Evolutionary conservation across 92 coral and sea anemone species (phyloP).

Genomic region (Bergia puertoricense): DNA sequence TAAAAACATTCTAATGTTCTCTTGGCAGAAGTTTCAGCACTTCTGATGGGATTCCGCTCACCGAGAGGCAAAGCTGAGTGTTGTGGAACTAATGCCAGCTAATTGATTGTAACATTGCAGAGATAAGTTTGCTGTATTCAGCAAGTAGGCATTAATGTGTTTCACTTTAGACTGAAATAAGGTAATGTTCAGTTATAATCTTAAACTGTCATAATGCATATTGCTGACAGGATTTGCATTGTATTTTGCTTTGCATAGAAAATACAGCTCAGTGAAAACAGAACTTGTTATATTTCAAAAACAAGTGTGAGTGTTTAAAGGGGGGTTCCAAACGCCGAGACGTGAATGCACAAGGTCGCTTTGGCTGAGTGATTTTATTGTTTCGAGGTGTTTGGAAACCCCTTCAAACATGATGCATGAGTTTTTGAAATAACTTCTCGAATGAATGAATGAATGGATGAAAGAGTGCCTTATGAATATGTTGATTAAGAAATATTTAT

Average conservation of each 20-base stretch:
- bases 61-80: conserved; percentile 38
- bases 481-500: too few relatives aligned
- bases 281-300: too few relatives aligned
- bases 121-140: conserved; percentile 1
- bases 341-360: too few relatives aligned
- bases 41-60: conserved; percentile 47
- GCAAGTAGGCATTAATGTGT: neutral
- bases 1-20: conserved; percentile 41
- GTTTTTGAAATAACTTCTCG: too few relatives aligned
- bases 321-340: too few relatives aligned
- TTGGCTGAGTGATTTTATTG: too few relatives aligned
- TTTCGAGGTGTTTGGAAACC: too few relatives aligned
- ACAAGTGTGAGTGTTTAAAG: too few relatives aligned
- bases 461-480: too few relatives aligned
- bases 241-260: neutral
- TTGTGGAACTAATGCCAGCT: conserved; percentile 33
- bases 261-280: too few relatives aligned
- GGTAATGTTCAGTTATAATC: neutral
- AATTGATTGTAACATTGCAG: conserved; percentile 20
- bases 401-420: too few relatives aligned
- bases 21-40: conserved; percentile 51
- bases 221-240: neutral
- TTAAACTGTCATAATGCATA: neutral
- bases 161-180: neutral
- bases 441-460: too few relatives aligned